Evolutionary conservation across 1,140 invertebrate species (phyloP), one percentile per base, ranked within the genome.

Genomic region (Lepidurus arcticus): DNA sequence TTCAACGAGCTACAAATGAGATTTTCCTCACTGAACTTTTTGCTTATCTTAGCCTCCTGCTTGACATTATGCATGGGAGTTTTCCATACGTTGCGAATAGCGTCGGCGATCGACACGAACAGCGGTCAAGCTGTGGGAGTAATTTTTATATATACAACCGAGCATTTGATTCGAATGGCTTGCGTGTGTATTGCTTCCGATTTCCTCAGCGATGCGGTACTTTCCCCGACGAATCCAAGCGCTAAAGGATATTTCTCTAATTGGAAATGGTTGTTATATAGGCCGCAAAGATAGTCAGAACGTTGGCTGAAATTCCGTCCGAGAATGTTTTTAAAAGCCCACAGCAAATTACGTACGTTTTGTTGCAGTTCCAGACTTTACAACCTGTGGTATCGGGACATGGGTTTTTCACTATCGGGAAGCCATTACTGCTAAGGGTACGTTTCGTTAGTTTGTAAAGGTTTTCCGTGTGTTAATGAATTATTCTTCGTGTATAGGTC

Each of bases 391-490:
- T 65, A 13, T n/a, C 53, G 0, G 13, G 53, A 7, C 53, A 65
- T 16, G 53, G 53, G 1, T 65, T 65, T 65, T 65, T 65, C 53
- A 65, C 53, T 13, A 65, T 65, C 21, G 13, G 53, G n/a, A 65
- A 65, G 13, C 13, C 53, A 21, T 65, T 65, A 65, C 53, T 65
- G 53, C 53, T 65, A 16, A 65, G 53, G 53, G 53, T 65, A 65
- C 53, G 53, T 65, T 65, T 13, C 8, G 13, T 7, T 65, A 16
- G 16, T 65, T 9, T 13, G 21, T n/a, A 13, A n/a, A 65, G 53
- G 16, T 65, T 65, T 9, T 16, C 21, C 53, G 13, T 4, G n/a
- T 16, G 4, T 65, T 65, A 0, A 65, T 21, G 21, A 13, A 13
- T 7, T 65, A n/a, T 13, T 65, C 9, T 16, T 65, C 1, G 13